Percentiles rank a stretch among this genome's conserved stretches.
These are phyloP conservation scores for Allacma fusca DNA, from an alignment of 2,888 invertebrate species.

Conservation along the genomic window DNA sequence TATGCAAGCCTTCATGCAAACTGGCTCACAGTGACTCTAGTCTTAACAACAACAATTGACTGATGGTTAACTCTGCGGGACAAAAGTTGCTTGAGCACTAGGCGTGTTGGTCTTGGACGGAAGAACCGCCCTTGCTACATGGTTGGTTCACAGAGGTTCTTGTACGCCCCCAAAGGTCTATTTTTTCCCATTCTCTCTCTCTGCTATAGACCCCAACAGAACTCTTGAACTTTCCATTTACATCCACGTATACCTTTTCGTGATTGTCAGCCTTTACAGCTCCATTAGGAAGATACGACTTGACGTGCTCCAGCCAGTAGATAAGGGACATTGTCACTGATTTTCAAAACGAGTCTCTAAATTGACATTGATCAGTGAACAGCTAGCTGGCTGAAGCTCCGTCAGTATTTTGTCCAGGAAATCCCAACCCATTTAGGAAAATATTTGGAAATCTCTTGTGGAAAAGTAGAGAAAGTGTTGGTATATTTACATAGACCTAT, in stretches of 20 bases:
- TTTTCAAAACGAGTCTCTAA: conserved; percentile 26
- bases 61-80: too few relatives aligned
- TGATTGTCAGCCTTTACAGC: conserved; percentile 28
- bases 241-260: not conserved
- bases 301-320: conserved; percentile 1
- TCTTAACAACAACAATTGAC: too few relatives aligned
- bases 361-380: conserved; percentile 23
- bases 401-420: too few relatives aligned
- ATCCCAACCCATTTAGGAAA: too few relatives aligned
- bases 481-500: too few relatives aligned
- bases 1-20: too few relatives aligned
- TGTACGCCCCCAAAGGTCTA: conserved; percentile 44
- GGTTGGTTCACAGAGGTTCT: conserved; percentile 19
- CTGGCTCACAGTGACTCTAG: too few relatives aligned
- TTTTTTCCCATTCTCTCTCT: conserved; percentile 24
- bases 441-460: too few relatives aligned
- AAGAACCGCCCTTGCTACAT: conserved; percentile 11
- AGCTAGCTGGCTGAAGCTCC: conserved; percentile 13
- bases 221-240: conserved; percentile 11
- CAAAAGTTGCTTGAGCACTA: not conserved
- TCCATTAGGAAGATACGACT: conserved; percentile 29
- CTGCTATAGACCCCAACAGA: conserved; percentile 28
- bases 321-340: conserved; percentile 28
- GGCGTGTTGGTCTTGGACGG: conserved; percentile 13
- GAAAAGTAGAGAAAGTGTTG: too few relatives aligned